phyloP scores from a whole-genome alignment of 2,113 vertebrate genomes.

The Phaethon lepturus region DNA sequence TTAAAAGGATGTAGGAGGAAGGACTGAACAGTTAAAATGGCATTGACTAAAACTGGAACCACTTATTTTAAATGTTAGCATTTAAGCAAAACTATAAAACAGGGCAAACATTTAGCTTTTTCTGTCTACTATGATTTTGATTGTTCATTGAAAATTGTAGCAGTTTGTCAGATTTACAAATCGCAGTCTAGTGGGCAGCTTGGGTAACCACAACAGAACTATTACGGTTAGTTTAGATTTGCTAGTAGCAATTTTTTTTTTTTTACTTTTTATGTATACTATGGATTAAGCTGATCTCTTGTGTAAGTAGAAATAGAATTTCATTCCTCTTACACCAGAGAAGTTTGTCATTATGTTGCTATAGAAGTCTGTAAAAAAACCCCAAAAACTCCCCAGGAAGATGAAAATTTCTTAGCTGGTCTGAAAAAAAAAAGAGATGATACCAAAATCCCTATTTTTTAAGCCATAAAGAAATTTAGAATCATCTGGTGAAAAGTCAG shows the following conservation, averaged over 20 bases:
- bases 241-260: neutral
- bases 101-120: neutral
- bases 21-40: constrained; percentile 3
- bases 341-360: neutral
- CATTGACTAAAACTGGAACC: neutral
- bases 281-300: neutral
- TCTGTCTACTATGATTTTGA: neutral
- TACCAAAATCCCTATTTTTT: neutral
- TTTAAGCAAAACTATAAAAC: neutral
- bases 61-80: constrained; percentile 10
- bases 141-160: neutral
- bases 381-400: neutral
- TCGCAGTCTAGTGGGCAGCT: neutral
- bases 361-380: neutral
- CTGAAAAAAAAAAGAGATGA: neutral
- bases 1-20: constrained; percentile 22
- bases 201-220: neutral
- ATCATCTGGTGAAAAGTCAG: neutral
- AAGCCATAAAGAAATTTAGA: neutral
- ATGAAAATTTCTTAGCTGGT: neutral
- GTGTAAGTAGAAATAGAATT: neutral
- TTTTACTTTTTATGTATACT: neutral
- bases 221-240: neutral
- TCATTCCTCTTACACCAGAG: neutral
- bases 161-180: neutral